Evolutionary conservation across 2,797 vertebrate species (phyloP).

Genomic region (Gila robusta): DNA sequence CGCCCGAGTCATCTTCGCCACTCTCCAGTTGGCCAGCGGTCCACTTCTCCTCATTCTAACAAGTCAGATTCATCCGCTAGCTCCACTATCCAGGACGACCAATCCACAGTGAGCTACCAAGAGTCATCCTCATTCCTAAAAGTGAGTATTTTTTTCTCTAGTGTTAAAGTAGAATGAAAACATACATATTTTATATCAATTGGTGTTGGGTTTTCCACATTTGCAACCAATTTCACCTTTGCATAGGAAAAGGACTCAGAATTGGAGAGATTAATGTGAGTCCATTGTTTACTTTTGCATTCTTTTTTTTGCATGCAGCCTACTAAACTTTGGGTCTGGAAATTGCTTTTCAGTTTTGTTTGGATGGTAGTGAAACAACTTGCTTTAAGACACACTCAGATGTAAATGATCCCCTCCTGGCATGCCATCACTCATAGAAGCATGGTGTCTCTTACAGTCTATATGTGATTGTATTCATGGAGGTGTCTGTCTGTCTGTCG

Average conservation of each 20-base stretch:
- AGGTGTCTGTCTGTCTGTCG: conserved; percentile 6
- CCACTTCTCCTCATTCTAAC: conserved; percentile 56
- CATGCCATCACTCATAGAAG: background rate
- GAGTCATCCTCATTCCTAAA: conserved; percentile 7
- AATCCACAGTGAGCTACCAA: conserved; percentile 40
- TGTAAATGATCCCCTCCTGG: background rate
- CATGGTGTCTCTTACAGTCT: background rate
- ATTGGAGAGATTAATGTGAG: conserved; percentile 76
- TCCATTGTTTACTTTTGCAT: conserved; percentile 44
- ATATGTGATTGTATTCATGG: background rate
- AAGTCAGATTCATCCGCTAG: conserved; percentile 64
- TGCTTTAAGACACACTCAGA: background rate
- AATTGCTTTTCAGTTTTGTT: background rate
- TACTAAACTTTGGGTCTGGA: background rate
- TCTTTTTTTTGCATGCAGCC: background rate
- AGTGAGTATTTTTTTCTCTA: conserved; percentile 37
- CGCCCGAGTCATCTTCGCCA: conserved; percentile 49
- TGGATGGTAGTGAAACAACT: background rate
- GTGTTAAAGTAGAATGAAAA: background rate
- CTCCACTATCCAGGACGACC: conserved; percentile 69
- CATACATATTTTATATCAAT: background rate
- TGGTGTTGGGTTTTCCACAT: conserved; percentile 20
- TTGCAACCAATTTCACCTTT: conserved; percentile 44
- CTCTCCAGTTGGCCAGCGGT: conserved; percentile 55
- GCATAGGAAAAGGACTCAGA: conserved; percentile 73